These are phyloP conservation scores for Holcopasites calliopsidis DNA, from an alignment of 1,140 invertebrate species.

Conservation along the genomic window DNA sequence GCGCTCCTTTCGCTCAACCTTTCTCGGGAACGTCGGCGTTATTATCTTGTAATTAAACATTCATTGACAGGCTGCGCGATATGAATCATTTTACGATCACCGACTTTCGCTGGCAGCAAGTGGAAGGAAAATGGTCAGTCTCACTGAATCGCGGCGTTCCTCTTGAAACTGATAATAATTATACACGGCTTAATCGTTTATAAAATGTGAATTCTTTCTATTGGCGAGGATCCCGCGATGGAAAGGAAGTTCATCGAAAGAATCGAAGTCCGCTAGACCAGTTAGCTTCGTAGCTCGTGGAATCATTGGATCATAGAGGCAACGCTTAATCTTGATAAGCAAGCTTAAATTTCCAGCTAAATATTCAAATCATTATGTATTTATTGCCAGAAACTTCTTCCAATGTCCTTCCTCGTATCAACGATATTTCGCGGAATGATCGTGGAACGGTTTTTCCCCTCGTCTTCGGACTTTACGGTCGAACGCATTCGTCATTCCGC, in stretches of 20 bases:
- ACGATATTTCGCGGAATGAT: too few relatives aligned
- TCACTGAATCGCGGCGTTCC: neutral
- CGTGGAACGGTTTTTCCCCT: neutral
- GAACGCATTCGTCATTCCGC: neutral
- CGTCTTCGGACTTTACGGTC: neutral
- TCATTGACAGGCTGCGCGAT: slow-evolving; percentile 23
- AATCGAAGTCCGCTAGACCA: neutral
- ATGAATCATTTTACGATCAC: slow-evolving; percentile 8
- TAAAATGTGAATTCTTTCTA: neutral
- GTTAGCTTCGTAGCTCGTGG: too few relatives aligned
- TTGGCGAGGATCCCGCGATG: neutral
- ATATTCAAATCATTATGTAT: too few relatives aligned
- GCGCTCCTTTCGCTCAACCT: neutral
- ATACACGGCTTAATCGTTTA: neutral
- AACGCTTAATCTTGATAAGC: too few relatives aligned
- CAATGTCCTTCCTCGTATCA: too few relatives aligned
- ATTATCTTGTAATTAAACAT: slow-evolving; percentile 52
- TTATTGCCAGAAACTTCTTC: too few relatives aligned
- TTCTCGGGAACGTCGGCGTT: slow-evolving; percentile 24
- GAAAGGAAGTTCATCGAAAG: neutral
- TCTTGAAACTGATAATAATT: neutral
- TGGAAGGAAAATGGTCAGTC: neutral
- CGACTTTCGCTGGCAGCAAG: neutral
- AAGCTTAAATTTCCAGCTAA: neutral
- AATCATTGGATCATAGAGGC: too few relatives aligned